These are phyloP conservation scores for Platycercus adscitus DNA, from an alignment of 2,113 vertebrate species.

Conservation along the genomic window DNA sequence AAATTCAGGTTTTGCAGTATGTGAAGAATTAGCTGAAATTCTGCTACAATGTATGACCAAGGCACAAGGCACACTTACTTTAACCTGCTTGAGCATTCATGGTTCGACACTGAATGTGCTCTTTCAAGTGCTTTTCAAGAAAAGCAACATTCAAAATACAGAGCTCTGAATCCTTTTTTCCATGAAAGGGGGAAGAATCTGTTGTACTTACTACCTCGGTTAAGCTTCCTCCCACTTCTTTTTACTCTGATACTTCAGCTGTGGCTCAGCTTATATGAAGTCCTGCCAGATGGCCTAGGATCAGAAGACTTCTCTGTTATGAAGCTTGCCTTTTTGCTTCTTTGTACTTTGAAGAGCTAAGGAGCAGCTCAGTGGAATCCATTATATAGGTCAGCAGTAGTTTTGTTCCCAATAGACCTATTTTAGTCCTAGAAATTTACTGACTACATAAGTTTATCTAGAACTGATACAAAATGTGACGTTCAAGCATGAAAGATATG, in stretches of 20 bases:
- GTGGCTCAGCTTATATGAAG: background rate
- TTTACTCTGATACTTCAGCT: background rate
- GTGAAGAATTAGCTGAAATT: background rate
- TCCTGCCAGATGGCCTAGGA: background rate
- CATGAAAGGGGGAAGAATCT: background rate
- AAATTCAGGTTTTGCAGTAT: background rate
- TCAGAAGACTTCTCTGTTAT: background rate
- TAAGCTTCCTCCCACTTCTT: background rate
- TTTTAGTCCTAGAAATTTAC: background rate
- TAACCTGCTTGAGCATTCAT: background rate
- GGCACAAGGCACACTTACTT: background rate
- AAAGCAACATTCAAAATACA: background rate
- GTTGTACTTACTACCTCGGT: background rate
- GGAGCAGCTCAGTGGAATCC: background rate
- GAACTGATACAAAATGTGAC: background rate
- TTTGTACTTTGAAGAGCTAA: background rate
- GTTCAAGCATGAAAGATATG: background rate
- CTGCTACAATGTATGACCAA: background rate
- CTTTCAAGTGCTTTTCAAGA: background rate
- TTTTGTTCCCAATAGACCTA: background rate
- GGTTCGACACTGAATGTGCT: background rate
- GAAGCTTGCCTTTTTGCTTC: background rate
- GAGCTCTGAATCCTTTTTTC: background rate
- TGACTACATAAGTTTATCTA: background rate
- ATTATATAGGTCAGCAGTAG: background rate